A percentile compares a stretch with the other conserved stretches of the same genome.
Evolutionary conservation across 2,888 invertebrate species (phyloP).

Genomic region (Parascotia fuliginaria): DNA sequence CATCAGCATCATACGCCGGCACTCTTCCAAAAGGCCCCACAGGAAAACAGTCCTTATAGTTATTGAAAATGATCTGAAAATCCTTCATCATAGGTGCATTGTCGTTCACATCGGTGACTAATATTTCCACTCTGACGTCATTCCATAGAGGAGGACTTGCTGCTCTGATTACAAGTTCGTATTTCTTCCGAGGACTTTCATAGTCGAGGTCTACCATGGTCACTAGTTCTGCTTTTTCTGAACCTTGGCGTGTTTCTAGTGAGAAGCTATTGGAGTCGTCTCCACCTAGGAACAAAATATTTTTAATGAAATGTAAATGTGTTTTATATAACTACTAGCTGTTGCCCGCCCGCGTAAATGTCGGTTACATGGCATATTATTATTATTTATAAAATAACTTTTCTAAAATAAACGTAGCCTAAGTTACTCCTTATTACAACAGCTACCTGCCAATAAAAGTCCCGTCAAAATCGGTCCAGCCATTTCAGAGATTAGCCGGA

Average conservation of each 20-base stretch:
- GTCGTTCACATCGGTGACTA: conserved; percentile 97
- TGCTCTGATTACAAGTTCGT: conserved; percentile 94
- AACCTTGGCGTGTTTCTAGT: conserved; percentile 92
- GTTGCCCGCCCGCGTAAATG: too few relatives aligned
- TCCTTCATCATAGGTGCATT: conserved; percentile 96
- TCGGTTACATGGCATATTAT: too few relatives aligned
- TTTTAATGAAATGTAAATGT: too few relatives aligned
- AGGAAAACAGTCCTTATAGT: conserved; percentile 97
- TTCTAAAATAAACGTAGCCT: too few relatives aligned
- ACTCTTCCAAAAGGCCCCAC: conserved; percentile 95
- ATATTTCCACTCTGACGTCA: conserved; percentile 94
- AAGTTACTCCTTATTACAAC: too few relatives aligned
- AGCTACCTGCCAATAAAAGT: too few relatives aligned
- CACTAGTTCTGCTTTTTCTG: conserved; percentile 94
- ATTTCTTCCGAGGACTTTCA: conserved; percentile 96
- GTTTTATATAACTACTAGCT: too few relatives aligned
- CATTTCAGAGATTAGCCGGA: too few relatives aligned
- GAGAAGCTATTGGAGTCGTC: conserved; percentile 95
- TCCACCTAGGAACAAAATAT: conserved; percentile 82
- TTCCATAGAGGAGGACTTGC: conserved; percentile 95
- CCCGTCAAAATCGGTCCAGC: too few relatives aligned
- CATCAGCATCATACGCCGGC: conserved; percentile 98
- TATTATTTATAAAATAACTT: too few relatives aligned
- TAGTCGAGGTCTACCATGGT: conserved; percentile 97
- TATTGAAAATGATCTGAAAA: conserved; percentile 97